Evolutionary conservation across 2,888 invertebrate genomes (phyloP).

Genomic region (Rhopalosiphum nymphaeae): DNA sequence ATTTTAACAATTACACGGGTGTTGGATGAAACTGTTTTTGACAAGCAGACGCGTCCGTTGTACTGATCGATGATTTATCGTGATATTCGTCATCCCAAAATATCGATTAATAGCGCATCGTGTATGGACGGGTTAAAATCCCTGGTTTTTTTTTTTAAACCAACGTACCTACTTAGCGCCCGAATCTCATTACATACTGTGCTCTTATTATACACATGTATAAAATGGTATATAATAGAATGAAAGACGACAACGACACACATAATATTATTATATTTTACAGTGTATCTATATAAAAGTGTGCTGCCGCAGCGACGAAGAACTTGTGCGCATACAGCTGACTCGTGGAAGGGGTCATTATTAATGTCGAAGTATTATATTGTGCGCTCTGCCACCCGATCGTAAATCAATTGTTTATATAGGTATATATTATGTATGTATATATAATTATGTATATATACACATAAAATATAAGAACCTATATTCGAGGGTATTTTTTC

Average conservation of each 20-base stretch:
- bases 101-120: not conserved
- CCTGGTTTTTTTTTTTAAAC: not conserved
- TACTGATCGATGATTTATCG: conserved; percentile 38
- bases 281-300: not conserved
- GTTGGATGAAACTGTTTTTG: conserved; percentile 37
- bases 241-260: not conserved
- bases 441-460: not conserved
- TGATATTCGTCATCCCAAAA: not conserved
- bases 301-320: not conserved
- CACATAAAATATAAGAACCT: not conserved
- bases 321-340: not conserved
- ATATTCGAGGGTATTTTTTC: not conserved
- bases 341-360: not conserved
- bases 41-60: conserved; percentile 13
- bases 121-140: not conserved
- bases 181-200: not conserved
- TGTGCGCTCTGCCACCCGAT: conserved; percentile 23
- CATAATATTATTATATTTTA: conserved; percentile 17
- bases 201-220: not conserved
- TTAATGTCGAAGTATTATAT: not conserved
- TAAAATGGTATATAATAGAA: not conserved
- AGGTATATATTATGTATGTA: not conserved
- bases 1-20: conserved; percentile 18
- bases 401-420: conserved; percentile 60
- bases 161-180: not conserved